phyloP scores from a whole-genome alignment of 2,113 vertebrate genomes.

The Haplotaxodon microlepis region DNA sequence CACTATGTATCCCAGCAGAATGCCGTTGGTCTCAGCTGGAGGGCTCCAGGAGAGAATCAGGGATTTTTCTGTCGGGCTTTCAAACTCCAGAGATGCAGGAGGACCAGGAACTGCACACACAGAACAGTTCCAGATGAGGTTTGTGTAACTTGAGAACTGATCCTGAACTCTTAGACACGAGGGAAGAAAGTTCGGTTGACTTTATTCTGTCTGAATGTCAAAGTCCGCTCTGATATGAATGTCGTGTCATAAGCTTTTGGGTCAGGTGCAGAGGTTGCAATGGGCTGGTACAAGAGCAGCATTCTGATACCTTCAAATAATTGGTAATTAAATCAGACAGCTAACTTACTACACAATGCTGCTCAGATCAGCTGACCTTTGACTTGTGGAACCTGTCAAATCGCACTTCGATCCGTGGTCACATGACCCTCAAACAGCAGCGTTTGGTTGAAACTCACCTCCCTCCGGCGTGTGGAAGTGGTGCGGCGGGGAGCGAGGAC shows the following conservation, averaged over 20 bases:
- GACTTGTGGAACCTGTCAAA: not conserved
- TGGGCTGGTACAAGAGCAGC: not conserved
- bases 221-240: not conserved
- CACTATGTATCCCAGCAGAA: slow-evolving; percentile 74
- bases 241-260: not conserved
- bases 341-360: not conserved
- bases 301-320: not conserved
- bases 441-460: slow-evolving; percentile 64
- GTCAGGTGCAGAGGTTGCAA: not conserved
- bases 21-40: slow-evolving; percentile 74
- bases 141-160: not conserved
- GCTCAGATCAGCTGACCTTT: not conserved
- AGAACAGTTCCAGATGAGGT: not conserved
- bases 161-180: not conserved
- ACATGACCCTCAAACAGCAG: not conserved
- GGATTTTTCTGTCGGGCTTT: slow-evolving; percentile 74
- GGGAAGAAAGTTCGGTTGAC: fast-evolving
- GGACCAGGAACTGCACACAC: slow-evolving; percentile 70
- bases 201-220: fast-evolving
- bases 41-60: slow-evolving; percentile 73
- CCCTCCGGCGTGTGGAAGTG: slow-evolving; percentile 78
- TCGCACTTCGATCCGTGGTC: fast-evolving
- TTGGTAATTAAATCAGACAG: not conserved
- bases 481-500: slow-evolving; percentile 43
- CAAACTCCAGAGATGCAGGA: slow-evolving; percentile 64